Percentiles rank a stretch among this genome's conserved stretches.
Evolutionary conservation across 2,888 invertebrate genomes (phyloP).

Genomic region (Ectemnius lituratus): DNA sequence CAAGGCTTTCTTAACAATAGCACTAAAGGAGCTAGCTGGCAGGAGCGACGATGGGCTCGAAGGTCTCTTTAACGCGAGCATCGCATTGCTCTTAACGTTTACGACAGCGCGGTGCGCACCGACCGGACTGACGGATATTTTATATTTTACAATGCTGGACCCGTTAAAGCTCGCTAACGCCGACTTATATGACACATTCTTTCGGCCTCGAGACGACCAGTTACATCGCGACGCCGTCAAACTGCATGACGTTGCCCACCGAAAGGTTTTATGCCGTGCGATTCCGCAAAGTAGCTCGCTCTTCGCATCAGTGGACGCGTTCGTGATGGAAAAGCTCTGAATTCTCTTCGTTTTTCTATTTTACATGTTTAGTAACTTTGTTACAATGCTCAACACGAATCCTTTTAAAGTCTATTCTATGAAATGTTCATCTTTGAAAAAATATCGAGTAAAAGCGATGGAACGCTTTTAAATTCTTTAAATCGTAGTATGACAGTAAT

Average conservation of each 20-base stretch:
- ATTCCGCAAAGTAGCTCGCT: slow-evolving; percentile 1
- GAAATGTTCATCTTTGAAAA: too few species aligned
- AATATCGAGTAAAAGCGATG: too few species aligned
- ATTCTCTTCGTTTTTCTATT: too few species aligned
- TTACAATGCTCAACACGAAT: too few species aligned
- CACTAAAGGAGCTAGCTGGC: slow-evolving; percentile 52
- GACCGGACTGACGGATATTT: slow-evolving; percentile 54
- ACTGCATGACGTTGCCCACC: slow-evolving; percentile 8
- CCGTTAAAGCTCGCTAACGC: slow-evolving; percentile 24
- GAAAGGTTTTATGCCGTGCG: background rate
- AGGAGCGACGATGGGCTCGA: slow-evolving; percentile 23
- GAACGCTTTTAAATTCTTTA: too few species aligned
- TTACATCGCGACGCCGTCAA: slow-evolving; percentile 16
- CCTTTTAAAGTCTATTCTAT: too few species aligned
- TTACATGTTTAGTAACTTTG: too few species aligned
- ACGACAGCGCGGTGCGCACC: slow-evolving; percentile 26
- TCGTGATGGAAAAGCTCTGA: too few species aligned
- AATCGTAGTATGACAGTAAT: too few species aligned
- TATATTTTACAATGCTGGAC: slow-evolving; percentile 60
- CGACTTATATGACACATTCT: slow-evolving; percentile 41
- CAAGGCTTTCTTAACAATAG: slow-evolving; percentile 54
- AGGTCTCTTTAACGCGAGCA: slow-evolving; percentile 46
- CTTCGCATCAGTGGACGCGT: background rate
- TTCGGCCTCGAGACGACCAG: slow-evolving; percentile 17
- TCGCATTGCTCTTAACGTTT: slow-evolving; percentile 55